Percentiles rank a stretch among this genome's conserved stretches.
Evolutionary conservation across 1,140 invertebrate genomes (phyloP).

Genomic region (Pseudachorutes palmiensis): DNA sequence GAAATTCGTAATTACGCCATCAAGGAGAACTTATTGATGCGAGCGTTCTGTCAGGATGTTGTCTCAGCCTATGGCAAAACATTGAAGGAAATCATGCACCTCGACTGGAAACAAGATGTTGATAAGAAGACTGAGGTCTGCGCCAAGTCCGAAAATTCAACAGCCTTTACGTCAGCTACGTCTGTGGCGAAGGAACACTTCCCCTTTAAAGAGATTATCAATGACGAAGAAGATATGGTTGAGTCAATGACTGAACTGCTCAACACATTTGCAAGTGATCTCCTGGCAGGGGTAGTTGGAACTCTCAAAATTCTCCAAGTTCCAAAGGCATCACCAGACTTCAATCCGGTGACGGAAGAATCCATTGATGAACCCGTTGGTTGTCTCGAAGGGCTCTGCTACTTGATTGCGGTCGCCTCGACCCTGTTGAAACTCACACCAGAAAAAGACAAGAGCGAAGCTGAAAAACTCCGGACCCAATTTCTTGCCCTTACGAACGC

Average conservation of each 20-base stretch:
- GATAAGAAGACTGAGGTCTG: too few relatives aligned
- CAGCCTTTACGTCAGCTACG: too few relatives aligned
- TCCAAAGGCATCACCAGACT: neutral
- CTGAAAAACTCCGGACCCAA: neutral
- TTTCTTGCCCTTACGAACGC: neutral
- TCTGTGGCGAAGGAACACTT: too few relatives aligned
- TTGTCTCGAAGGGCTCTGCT: neutral
- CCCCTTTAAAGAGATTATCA: neutral
- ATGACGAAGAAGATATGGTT: neutral
- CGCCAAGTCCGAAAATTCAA: too few relatives aligned
- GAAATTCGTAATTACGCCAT: neutral
- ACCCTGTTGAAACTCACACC: neutral
- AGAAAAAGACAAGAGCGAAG: neutral
- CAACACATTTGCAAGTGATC: neutral
- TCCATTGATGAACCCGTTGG: neutral
- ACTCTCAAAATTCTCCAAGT: neutral
- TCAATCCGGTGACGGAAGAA: neutral
- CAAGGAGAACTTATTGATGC: neutral
- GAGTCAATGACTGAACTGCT: neutral
- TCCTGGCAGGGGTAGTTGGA: neutral
- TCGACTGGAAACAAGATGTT: too few relatives aligned
- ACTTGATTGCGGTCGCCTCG: neutral
- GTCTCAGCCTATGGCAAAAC: too few relatives aligned
- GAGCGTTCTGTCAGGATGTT: neutral
- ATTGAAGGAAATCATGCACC: too few relatives aligned